These are phyloP conservation scores for human (Homo sapiens) DNA, from an alignment of 2,113 vertebrate genomes.

Conservation along the genomic window GRCh38 chrX:41294501-41295000, in stretches of 20 bases:
- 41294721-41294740: not conserved
- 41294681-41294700: not conserved
- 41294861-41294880: not conserved
- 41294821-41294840: not conserved
- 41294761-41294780: not conserved
- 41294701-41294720: not conserved
- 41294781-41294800: not conserved
- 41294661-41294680: not conserved
- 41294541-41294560: no score
- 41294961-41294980: not conserved
- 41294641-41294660: not conserved
- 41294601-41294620: not conserved
- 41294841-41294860: not conserved
- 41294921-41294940: not conserved
- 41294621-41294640: not conserved
- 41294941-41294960: not conserved
- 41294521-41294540: no score
- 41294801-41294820: not conserved
- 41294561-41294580: not conserved
- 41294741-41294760: not conserved
- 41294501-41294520: no score
- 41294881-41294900: not conserved
- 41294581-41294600: conserved; percentile 2
- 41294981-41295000: not conserved
- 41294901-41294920: not conserved